A percentile compares a stretch with the other conserved stretches of the same genome.
Evolutionary conservation across 2,888 invertebrate genomes (phyloP).

Genomic region (Drosophila mayaguana): DNA sequence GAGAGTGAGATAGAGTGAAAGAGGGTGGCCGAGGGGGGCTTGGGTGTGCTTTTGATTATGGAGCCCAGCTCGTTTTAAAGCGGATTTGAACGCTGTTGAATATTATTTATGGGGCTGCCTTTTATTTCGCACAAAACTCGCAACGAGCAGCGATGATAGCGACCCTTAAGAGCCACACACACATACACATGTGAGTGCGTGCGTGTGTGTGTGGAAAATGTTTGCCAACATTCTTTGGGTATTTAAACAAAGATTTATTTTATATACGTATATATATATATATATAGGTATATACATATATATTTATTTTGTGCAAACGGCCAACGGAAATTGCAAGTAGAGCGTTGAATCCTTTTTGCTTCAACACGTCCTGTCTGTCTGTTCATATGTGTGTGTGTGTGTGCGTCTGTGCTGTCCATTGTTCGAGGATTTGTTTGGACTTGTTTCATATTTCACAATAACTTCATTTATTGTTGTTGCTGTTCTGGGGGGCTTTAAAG

Average conservation of each 20-base stretch:
- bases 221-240: constrained; percentile 79
- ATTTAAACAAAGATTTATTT: constrained; percentile 80
- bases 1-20: background rate
- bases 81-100: constrained; percentile 76
- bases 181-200: constrained; percentile 23
- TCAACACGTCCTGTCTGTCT: constrained; percentile 66
- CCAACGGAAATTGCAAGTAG: constrained; percentile 80
- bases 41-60: constrained; percentile 41
- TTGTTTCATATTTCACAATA: constrained; percentile 81
- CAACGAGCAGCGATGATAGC: constrained; percentile 44
- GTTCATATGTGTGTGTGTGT: constrained; percentile 24
- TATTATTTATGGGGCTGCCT: constrained; percentile 72
- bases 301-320: constrained; percentile 59
- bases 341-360: constrained; percentile 81
- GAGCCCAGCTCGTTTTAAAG: constrained; percentile 67
- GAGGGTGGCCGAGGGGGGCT: background rate
- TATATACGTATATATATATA: constrained; percentile 37
- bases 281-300: constrained; percentile 23
- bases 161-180: constrained; percentile 63
- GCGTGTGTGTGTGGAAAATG: constrained; percentile 55
- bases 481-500: constrained; percentile 61
- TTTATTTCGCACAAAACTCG: constrained; percentile 61
- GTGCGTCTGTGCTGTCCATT: constrained; percentile 57
- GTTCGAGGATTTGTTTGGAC: constrained; percentile 77
- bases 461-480: constrained; percentile 72